Evolutionary conservation across 2,888 invertebrate species (phyloP).

Genomic region (Melinaea menophilus): DNA sequence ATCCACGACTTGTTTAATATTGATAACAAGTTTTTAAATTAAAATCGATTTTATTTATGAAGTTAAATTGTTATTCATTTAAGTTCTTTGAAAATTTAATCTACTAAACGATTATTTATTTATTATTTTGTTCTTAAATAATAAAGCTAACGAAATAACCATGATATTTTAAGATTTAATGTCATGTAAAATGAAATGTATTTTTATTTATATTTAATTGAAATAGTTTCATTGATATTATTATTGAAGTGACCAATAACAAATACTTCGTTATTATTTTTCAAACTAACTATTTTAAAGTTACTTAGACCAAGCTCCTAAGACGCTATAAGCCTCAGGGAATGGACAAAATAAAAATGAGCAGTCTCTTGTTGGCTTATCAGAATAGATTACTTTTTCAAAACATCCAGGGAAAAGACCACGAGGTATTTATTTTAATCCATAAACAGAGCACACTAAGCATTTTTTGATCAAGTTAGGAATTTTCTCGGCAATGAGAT

Average conservation of each 20-base stretch:
- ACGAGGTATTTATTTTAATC: constrained; percentile 51
- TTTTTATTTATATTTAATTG: no score
- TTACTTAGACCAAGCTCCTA: constrained; percentile 42
- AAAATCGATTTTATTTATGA: no score
- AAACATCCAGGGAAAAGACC: constrained; percentile 60
- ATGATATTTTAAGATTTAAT: no score
- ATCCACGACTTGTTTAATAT: no score
- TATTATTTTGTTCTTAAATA: no score
- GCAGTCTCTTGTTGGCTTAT: constrained; percentile 74
- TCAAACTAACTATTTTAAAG: constrained; percentile 11
- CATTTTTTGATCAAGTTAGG: constrained; percentile 32
- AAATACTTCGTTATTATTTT: not conserved
- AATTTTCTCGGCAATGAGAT: constrained; percentile 29
- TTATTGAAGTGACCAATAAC: not conserved
- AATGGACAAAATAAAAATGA: constrained; percentile 75
- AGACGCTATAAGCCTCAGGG: constrained; percentile 69
- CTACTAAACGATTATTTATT: no score
- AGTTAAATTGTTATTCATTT: no score
- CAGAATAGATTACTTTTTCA: constrained; percentile 73
- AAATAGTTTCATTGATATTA: no score
- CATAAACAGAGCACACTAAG: constrained; percentile 35
- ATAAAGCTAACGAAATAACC: no score
- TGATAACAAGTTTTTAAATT: no score
- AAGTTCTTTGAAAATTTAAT: no score
- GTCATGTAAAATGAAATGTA: no score